These are phyloP conservation scores for Aphaenogaster rudis DNA, from an alignment of 1,140 invertebrate genomes.

Conservation along the genomic window DNA sequence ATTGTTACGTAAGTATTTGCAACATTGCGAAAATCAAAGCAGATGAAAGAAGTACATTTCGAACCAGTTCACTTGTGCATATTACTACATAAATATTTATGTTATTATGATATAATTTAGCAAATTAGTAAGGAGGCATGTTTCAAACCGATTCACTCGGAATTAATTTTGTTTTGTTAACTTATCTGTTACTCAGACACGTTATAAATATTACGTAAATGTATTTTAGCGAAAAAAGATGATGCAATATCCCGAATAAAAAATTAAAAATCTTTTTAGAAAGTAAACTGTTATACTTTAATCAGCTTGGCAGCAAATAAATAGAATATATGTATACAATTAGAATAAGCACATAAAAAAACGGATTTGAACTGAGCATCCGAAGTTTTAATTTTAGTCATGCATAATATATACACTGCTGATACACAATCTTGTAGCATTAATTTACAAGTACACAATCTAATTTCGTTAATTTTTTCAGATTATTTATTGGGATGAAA, in stretches of 20 bases:
- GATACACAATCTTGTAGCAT: not conserved
- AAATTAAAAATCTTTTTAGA: not conserved
- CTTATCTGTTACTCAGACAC: not conserved
- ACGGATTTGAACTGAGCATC: not conserved
- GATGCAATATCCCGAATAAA: not conserved
- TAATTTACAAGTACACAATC: not conserved
- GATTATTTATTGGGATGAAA: slow-evolving; percentile 95
- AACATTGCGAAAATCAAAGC: not conserved
- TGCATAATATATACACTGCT: not conserved
- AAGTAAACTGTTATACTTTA: not conserved
- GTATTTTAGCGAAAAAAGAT: not conserved
- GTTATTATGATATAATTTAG: too few species aligned
- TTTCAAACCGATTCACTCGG: too few species aligned
- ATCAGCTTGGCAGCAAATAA: not conserved
- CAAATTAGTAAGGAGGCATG: too few species aligned
- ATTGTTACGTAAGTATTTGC: not conserved
- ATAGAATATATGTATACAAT: not conserved
- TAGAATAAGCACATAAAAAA: not conserved
- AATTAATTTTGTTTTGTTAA: too few species aligned
- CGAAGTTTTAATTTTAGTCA: not conserved
- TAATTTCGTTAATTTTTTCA: slow-evolving; percentile 74
- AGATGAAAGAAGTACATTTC: not conserved
- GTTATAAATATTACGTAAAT: not conserved
- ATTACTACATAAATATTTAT: not conserved
- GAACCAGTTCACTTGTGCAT: not conserved